Percentiles rank a stretch among this genome's conserved stretches.
phyloP scores from a whole-genome alignment of 2,797 vertebrate species.

The Anolis apletophallus region DNA sequence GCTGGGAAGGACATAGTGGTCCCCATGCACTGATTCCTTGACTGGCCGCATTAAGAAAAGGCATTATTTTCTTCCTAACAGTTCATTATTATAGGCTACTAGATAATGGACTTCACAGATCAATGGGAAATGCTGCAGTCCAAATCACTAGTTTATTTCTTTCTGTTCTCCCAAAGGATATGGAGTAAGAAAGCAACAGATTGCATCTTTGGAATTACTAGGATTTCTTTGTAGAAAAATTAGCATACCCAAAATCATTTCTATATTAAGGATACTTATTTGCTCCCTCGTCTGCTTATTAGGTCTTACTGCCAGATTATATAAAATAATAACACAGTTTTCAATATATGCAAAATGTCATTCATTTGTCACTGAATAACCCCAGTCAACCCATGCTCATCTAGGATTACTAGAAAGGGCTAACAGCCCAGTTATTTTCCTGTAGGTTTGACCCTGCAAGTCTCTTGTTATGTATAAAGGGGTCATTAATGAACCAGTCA shows the following conservation, averaged over 20 bases:
- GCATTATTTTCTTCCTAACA: background rate
- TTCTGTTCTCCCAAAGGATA: background rate
- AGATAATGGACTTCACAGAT: conserved; percentile 2
- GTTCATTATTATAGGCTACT: conserved; percentile 8
- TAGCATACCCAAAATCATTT: background rate
- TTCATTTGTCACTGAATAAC: background rate
- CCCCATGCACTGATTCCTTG: background rate
- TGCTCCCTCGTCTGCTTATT: background rate
- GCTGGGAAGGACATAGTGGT: background rate
- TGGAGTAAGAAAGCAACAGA: background rate
- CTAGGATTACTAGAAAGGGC: background rate
- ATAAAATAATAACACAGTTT: background rate
- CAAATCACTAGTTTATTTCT: conserved; percentile 2
- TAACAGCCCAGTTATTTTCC: background rate
- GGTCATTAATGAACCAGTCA: background rate
- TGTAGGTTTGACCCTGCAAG: background rate
- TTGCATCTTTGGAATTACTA: background rate
- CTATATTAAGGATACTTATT: background rate
- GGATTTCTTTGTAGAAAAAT: background rate
- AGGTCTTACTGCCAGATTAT: background rate
- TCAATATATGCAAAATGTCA: background rate
- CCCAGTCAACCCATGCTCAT: background rate
- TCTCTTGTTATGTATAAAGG: background rate
- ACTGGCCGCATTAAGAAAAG: background rate
- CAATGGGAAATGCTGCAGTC: conserved; percentile 3